phyloP scores from a whole-genome alignment of 2,113 vertebrate species.

The Callocephalon fimbriatum region DNA sequence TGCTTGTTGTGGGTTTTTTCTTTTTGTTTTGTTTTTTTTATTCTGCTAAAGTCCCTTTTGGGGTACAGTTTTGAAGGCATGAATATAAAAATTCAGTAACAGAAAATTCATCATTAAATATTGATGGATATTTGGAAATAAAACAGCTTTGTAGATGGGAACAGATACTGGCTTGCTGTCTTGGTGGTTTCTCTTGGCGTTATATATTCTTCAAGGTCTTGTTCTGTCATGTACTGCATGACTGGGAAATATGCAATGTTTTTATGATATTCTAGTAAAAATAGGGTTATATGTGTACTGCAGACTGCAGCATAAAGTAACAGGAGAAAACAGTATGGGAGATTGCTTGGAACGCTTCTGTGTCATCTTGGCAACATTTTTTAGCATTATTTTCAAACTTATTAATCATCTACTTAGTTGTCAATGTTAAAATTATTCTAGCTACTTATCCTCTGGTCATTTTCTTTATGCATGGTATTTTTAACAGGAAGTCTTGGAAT shows the following conservation, averaged over 20 bases:
- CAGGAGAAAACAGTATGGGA: neutral
- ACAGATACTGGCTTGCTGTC: neutral
- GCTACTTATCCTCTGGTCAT: slow-evolving; percentile 17
- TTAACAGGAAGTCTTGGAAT: neutral
- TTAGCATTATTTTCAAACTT: slow-evolving; percentile 15
- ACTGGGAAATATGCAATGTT: neutral
- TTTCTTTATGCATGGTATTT: neutral
- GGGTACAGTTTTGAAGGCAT: neutral
- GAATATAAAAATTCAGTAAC: neutral
- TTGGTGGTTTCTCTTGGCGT: neutral
- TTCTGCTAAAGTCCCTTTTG: neutral
- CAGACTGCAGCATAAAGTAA: neutral
- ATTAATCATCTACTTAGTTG: slow-evolving; percentile 18
- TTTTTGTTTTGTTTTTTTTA: neutral
- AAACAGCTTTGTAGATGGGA: neutral
- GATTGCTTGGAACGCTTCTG: neutral
- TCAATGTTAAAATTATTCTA: neutral
- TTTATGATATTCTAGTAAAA: neutral
- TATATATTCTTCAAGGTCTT: neutral
- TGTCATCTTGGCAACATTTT: neutral
- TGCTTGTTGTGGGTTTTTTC: neutral
- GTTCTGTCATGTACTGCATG: neutral
- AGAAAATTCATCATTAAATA: neutral
- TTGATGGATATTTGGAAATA: neutral
- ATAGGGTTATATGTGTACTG: neutral